These are phyloP conservation scores for Epizoanthus scotinus DNA, from an alignment of 92 coral and sea anemone species.

Conservation along the genomic window DNA sequence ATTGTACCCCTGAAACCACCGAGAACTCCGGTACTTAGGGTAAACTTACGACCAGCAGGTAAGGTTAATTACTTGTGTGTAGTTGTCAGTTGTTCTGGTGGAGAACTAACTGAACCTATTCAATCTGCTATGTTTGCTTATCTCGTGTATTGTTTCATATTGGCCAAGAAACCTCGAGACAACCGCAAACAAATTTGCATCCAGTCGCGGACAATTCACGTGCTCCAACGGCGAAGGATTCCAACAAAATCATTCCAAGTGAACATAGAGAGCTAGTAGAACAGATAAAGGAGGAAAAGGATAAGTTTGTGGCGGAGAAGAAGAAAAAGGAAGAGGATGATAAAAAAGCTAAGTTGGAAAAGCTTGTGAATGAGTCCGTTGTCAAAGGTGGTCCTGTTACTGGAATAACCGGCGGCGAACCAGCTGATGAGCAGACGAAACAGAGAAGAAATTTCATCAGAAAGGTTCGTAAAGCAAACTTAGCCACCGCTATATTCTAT, in stretches of 20 bases:
- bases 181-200: neutral
- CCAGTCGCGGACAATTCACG: neutral
- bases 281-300: conserved; percentile 83
- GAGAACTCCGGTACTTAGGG: conserved; percentile 63
- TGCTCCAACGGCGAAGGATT: conserved; percentile 11
- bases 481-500: neutral
- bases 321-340: conserved; percentile 68
- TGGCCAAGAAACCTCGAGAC: neutral
- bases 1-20: conserved; percentile 91
- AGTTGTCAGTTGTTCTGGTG: neutral
- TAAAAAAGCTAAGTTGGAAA: conserved; percentile 66
- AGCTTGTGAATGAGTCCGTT: conserved; percentile 57
- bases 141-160: neutral
- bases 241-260: conserved; percentile 12
- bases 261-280: conserved; percentile 69
- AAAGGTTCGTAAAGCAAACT: conserved; percentile 54
- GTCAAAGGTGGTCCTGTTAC: conserved; percentile 39
- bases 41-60: conserved; percentile 48
- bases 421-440: conserved; percentile 72
- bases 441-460: conserved; percentile 72
- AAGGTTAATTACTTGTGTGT: neutral
- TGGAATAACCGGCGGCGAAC: conserved; percentile 81
- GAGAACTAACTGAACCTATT: neutral
- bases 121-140: no score
- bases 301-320: conserved; percentile 66